Base-by-base conservation (phyloP, 2,113 vertebrate species). In the Muscicapa adusta region DNA sequence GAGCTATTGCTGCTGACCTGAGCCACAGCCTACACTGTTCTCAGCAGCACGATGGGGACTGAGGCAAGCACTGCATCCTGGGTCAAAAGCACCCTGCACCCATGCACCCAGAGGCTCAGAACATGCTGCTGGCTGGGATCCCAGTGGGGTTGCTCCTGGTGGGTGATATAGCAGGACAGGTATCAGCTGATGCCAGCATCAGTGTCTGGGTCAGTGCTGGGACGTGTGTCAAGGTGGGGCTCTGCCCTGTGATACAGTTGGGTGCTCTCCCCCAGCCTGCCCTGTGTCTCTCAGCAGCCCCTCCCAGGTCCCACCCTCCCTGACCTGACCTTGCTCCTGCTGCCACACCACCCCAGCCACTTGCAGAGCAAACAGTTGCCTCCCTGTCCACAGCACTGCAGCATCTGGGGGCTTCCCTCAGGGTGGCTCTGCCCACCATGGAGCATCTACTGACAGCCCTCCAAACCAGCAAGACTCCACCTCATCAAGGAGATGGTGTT, bases 331-430 rank as follows among this genome's bases (percentile, higher is more conserved):
- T 31, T 20, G 45, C 40, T 66, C 45, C 42, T 12, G 40, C 63
- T 66, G 57, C 25, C 18, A 70, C 58, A 36, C 20, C 23, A 73
- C 54, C 24, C 8, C 57, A 48, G 14, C 12, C 5, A 4, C 36
- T 33, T 18, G 42, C 0, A 0, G 33, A 34, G 18, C 22, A 77
- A 40, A 8, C 9, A 3, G 25, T 14, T 45, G 5, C 42, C 63
- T 67, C 54, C 66, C 66, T 14, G 29, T 14, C 47, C 0, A 0
- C 20, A 36, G 58, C 51, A 63, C 33, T 0, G 0, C 3, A 0
- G 20, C 38, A 29, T 19, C 50, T 33, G 31, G 15, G 31, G 12
- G 23, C 20, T 82, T 77, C 58, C 48, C 16, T 75, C 2, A 1
- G 43, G 6, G 12, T 2, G 3, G 17, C 12, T 73, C 58, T 86